Percentiles rank a stretch among this genome's conserved stretches.
phyloP scores from a whole-genome alignment of 2,888 invertebrate species.

The Lepidochitona cinerea region DNA sequence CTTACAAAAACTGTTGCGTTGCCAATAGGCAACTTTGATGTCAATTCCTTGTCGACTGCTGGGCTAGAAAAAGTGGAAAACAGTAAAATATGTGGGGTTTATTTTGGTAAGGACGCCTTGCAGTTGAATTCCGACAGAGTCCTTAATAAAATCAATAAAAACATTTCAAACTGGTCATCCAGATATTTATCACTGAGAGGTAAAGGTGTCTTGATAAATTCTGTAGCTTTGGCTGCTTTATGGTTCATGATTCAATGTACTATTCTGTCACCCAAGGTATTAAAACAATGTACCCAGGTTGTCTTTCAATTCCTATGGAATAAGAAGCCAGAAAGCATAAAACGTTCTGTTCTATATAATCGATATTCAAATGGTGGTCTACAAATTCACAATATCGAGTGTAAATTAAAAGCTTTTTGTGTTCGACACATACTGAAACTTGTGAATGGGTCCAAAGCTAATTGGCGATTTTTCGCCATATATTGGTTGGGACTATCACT shows the following conservation, averaged over 20 bases:
- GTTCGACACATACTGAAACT: neutral
- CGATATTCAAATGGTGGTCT: neutral
- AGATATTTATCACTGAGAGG: neutral
- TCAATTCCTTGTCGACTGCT: neutral
- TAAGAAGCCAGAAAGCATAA: neutral
- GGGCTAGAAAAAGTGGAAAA: neutral
- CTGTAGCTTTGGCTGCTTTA: neutral
- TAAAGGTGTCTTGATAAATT: neutral
- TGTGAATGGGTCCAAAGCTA: neutral
- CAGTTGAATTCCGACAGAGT: too few species aligned
- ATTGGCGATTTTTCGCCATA: neutral
- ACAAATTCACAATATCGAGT: neutral
- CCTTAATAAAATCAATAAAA: too few species aligned
- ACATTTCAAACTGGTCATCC: neutral
- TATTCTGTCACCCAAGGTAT: neutral
- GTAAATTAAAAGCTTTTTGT: neutral
- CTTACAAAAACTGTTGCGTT: conserved; percentile 22
- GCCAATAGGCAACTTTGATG: neutral
- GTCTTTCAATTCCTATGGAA: neutral
- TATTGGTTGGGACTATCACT: neutral
- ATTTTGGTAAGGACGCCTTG: neutral
- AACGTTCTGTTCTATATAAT: neutral
- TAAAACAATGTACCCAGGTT: neutral
- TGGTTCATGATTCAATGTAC: neutral
- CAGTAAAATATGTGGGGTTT: neutral